phyloP scores from a whole-genome alignment of 2,113 vertebrate genomes.

The Hippocampus barbouri region DNA sequence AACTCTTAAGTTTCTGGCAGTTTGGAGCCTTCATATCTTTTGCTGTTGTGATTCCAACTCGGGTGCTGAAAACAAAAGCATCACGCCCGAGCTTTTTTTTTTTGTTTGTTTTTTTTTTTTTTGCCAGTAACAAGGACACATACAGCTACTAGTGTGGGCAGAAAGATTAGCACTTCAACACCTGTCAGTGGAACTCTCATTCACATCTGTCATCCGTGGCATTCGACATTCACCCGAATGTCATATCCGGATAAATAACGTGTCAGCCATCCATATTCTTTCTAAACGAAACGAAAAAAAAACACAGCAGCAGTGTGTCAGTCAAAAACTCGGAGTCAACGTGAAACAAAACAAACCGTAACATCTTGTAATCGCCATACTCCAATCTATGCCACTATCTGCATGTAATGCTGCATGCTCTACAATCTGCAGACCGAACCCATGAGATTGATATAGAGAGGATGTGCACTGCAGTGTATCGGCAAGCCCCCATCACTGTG shows the following conservation, averaged over 20 bases:
- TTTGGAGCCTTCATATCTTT: conserved; percentile 23
- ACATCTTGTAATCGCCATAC: background rate
- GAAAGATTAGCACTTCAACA: background rate
- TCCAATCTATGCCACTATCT: background rate
- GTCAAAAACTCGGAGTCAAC: background rate
- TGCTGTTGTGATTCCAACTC: conserved; percentile 25
- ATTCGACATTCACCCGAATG: background rate
- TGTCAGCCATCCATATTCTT: background rate
- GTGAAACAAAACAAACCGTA: background rate
- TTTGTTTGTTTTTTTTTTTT: background rate
- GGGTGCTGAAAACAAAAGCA: conserved; percentile 6
- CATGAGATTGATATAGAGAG: background rate
- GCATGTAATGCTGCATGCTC: too few species aligned
- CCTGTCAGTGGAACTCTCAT: background rate
- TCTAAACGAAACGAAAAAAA: background rate
- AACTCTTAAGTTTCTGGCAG: conserved; percentile 37
- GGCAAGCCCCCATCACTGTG: too few species aligned
- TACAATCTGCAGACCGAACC: background rate
- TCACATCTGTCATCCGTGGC: background rate
- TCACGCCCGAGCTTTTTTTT: conserved; percentile 10
- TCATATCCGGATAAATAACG: background rate
- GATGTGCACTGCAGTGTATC: background rate
- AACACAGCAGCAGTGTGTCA: background rate
- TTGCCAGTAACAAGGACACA: background rate
- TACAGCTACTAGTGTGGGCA: background rate